phyloP scores from a whole-genome alignment of 2,888 invertebrate genomes.

The Archips crataeganus region DNA sequence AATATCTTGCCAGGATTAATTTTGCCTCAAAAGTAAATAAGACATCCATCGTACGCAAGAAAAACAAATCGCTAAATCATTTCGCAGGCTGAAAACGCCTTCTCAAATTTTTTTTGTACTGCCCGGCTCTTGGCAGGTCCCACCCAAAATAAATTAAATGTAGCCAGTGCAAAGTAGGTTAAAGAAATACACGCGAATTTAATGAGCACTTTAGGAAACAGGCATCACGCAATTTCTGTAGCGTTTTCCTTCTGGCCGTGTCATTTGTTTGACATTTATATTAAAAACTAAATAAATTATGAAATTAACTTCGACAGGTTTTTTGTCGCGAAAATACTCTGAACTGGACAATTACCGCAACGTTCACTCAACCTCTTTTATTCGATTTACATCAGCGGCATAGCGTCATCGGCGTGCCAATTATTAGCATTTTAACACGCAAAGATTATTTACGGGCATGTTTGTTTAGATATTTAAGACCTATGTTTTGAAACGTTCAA shows the following conservation, averaged over 20 bases:
- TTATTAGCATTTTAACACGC: no score
- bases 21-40: slow-evolving; percentile 15
- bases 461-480: no score
- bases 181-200: slow-evolving; percentile 41
- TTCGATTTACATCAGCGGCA: no score
- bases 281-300: slow-evolving; percentile 1
- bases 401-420: no score
- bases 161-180: slow-evolving; percentile 35
- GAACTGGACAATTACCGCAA: neutral
- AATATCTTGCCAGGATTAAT: neutral
- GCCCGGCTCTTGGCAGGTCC: slow-evolving; percentile 39
- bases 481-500: no score
- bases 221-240: slow-evolving; percentile 37
- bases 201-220: slow-evolving; percentile 37
- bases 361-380: neutral
- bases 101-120: slow-evolving; percentile 34
- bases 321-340: neutral
- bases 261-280: slow-evolving; percentile 26
- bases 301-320: neutral
- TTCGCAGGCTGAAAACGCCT: slow-evolving; percentile 32
- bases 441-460: no score
- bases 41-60: slow-evolving; percentile 34
- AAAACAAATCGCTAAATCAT: slow-evolving; percentile 41
- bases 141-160: slow-evolving; percentile 36
- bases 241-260: slow-evolving; percentile 10